Evolutionary conservation across 2,888 invertebrate species (phyloP).

Genomic region (Andricus quercusramuli): DNA sequence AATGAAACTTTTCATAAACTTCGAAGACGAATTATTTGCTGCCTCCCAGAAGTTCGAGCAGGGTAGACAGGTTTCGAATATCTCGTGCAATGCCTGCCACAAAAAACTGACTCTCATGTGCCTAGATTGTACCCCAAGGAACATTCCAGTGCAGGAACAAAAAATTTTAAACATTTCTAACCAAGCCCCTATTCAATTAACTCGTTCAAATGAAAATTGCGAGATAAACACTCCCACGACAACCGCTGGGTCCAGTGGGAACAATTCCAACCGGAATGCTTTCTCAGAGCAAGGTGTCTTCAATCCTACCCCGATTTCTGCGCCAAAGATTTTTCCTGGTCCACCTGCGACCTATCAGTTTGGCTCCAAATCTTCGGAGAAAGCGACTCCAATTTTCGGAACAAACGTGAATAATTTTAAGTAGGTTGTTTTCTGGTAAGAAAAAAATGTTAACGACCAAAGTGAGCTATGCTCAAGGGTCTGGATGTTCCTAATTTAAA

Average conservation of each 20-base stretch:
- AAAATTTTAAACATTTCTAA: slow-evolving; percentile 10
- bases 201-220: neutral
- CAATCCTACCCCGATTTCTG: neutral
- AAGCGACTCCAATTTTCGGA: no score
- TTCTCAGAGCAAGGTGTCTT: neutral
- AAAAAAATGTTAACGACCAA: no score
- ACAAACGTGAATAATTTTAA: no score
- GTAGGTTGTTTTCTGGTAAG: no score
- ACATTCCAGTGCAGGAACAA: neutral
- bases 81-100: neutral
- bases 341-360: no score
- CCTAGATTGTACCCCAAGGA: neutral
- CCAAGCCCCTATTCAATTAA: neutral
- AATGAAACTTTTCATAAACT: slow-evolving; percentile 11
- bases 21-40: neutral
- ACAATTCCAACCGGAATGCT: neutral
- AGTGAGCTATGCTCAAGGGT: no score
- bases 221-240: neutral
- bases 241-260: neutral
- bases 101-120: neutral
- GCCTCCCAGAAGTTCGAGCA: neutral
- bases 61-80: no score
- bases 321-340: neutral
- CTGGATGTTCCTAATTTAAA: no score
- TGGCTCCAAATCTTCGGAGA: no score